Percentiles rank a stretch among this genome's conserved stretches.
Conservation (phyloP, 2,888 invertebrate genomes). For the Nycteola revayana region DNA sequence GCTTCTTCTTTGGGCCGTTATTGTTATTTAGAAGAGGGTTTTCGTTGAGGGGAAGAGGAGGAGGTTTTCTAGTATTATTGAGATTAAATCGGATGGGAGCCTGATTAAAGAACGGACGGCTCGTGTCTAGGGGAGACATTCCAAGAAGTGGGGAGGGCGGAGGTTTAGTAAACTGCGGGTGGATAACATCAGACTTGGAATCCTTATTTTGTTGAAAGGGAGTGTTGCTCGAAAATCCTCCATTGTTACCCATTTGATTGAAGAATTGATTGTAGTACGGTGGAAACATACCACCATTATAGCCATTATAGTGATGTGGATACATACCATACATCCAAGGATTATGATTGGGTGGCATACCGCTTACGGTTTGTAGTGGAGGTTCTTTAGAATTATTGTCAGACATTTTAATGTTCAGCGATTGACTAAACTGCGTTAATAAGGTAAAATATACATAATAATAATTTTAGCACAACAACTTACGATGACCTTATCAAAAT, state of each 20-base stretch:
- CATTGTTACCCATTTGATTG: slow-evolving; percentile 63
- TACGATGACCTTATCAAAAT: slow-evolving; percentile 43
- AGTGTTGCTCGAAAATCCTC: slow-evolving; percentile 46
- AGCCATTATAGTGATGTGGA: slow-evolving; percentile 60
- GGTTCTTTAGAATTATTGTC: slow-evolving; percentile 70
- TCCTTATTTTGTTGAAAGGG: slow-evolving; percentile 61
- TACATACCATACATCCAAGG: slow-evolving; percentile 74
- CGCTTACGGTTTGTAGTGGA: slow-evolving; percentile 71
- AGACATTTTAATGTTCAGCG: slow-evolving; percentile 48
- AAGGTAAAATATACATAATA: too few relatives aligned
- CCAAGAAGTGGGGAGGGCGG: slow-evolving; percentile 63
- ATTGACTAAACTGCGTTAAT: too few relatives aligned
- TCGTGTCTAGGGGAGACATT: slow-evolving; percentile 69
- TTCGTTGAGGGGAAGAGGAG: slow-evolving; percentile 62
- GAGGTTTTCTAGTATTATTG: slow-evolving; percentile 62
- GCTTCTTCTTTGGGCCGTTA: slow-evolving; percentile 87
- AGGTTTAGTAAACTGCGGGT: slow-evolving; percentile 59
- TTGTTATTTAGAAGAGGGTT: slow-evolving; percentile 67
- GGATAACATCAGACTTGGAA: slow-evolving; percentile 47
- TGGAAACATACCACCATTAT: slow-evolving; percentile 67
- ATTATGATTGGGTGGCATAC: slow-evolving; percentile 64
- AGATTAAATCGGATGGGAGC: slow-evolving; percentile 74
- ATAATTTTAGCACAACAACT: neutral
- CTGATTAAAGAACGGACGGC: slow-evolving; percentile 69
- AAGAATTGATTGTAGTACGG: slow-evolving; percentile 77